Evolutionary conservation across 2,113 vertebrate species (phyloP).

Genomic region (Pica pica): DNA sequence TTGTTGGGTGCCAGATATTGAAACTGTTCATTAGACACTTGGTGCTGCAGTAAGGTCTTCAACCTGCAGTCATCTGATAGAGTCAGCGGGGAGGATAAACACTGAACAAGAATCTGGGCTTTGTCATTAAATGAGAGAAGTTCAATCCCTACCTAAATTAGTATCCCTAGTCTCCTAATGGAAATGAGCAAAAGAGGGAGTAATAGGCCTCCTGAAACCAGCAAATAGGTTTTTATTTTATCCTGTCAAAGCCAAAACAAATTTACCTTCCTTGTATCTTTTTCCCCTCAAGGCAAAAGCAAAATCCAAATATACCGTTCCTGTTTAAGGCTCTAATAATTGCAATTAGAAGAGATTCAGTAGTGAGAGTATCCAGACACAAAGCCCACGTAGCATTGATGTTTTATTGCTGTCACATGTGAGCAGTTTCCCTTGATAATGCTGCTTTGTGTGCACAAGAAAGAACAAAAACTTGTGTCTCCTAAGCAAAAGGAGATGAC

Average conservation of each 20-base stretch:
- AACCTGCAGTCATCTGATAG: neutral
- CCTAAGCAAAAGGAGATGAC: neutral
- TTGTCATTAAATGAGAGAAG: neutral
- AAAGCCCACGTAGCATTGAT: neutral
- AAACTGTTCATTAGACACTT: neutral
- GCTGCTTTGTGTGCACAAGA: neutral
- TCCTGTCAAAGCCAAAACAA: neutral
- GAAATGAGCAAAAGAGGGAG: neutral
- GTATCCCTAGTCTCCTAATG: neutral
- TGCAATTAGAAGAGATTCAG: neutral
- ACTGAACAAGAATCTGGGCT: neutral
- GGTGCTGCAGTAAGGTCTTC: neutral
- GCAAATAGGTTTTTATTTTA: neutral
- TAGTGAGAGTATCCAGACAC: neutral
- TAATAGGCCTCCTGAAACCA: neutral
- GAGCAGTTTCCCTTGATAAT: neutral
- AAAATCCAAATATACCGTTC: neutral
- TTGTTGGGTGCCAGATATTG: neutral
- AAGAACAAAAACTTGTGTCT: neutral
- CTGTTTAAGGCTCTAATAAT: neutral
- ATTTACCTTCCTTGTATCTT: neutral
- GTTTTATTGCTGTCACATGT: neutral
- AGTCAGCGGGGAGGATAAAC: neutral
- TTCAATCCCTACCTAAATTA: neutral
- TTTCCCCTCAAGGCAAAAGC: neutral